phyloP scores from a whole-genome alignment of 1,140 invertebrate genomes.

The Drosophila orena region DNA sequence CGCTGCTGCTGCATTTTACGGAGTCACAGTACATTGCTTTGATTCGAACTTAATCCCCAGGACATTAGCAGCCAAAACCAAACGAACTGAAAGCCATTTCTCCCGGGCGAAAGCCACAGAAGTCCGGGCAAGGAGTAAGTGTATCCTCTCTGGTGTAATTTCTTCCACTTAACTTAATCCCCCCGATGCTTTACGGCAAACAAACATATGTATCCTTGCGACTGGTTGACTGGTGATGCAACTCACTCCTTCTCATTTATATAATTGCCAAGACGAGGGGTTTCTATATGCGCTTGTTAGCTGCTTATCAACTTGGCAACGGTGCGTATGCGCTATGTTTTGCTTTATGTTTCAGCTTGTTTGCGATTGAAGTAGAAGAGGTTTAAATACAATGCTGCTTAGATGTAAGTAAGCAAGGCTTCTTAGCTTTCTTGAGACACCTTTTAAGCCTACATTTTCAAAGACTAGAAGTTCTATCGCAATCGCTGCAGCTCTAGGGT shows the following conservation, averaged over 20 bases:
- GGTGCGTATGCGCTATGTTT: conserved; percentile 58
- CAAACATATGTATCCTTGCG: conserved; percentile 32
- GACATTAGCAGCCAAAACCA: conserved; percentile 68
- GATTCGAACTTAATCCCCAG: conserved; percentile 78
- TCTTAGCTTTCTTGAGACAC: neutral
- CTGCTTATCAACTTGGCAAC: conserved; percentile 35
- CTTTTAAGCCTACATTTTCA: neutral
- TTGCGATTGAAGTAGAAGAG: neutral
- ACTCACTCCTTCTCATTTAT: conserved; percentile 11
- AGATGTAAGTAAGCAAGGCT: neutral
- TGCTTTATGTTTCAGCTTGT: neutral
- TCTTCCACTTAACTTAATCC: conserved; percentile 82
- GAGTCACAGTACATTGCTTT: conserved; percentile 80
- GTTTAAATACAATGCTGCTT: too few species aligned
- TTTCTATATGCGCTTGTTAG: conserved; percentile 7
- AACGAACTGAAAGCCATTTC: conserved; percentile 79
- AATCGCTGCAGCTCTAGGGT: conserved; percentile 3
- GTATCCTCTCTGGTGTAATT: conserved; percentile 70
- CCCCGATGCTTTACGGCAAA: conserved; percentile 49
- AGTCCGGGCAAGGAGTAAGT: conserved; percentile 37
- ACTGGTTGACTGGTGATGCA: conserved; percentile 15
- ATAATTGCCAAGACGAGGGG: conserved; percentile 4
- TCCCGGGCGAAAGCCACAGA: neutral
- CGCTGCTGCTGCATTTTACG: conserved; percentile 59
- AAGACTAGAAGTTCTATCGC: too few species aligned